Percentiles rank a stretch among this genome's conserved stretches.
phyloP scores from a whole-genome alignment of 2,888 invertebrate genomes.

The Microplitis manilae region DNA sequence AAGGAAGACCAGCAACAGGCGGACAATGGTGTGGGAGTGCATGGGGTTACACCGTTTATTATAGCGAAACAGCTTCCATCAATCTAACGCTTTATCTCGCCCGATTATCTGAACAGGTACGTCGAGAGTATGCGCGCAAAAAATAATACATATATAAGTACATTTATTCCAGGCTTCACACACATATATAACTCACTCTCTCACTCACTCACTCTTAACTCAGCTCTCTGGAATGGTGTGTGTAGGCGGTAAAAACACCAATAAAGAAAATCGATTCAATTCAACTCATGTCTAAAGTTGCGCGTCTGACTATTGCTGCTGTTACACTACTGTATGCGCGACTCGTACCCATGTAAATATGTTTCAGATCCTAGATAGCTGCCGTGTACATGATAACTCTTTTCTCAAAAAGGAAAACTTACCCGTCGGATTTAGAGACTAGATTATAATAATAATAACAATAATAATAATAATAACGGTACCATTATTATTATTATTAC shows the following conservation, averaged over 20 bases:
- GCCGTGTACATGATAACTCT: not conserved
- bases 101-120: conserved; percentile 82
- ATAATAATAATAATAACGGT: not conserved
- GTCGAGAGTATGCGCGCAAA: conserved; percentile 45
- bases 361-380: not conserved
- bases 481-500: not conserved
- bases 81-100: conserved; percentile 83
- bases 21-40: conserved; percentile 90
- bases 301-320: not conserved
- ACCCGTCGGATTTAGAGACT: not conserved
- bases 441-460: not conserved
- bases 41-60: conserved; percentile 89
- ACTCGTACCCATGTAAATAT: not conserved
- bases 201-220: not conserved
- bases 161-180: not conserved
- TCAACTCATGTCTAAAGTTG: conserved; percentile 1
- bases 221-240: not conserved
- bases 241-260: not conserved
- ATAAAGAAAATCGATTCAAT: conserved; percentile 1
- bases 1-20: conserved; percentile 80
- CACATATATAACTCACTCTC: not conserved
- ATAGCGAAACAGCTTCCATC: conserved; percentile 86
- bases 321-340: not conserved
- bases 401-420: not conserved
- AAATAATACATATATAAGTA: not conserved